Evolutionary conservation across 2,113 vertebrate species (phyloP).

Genomic region (Strix aluco): DNA sequence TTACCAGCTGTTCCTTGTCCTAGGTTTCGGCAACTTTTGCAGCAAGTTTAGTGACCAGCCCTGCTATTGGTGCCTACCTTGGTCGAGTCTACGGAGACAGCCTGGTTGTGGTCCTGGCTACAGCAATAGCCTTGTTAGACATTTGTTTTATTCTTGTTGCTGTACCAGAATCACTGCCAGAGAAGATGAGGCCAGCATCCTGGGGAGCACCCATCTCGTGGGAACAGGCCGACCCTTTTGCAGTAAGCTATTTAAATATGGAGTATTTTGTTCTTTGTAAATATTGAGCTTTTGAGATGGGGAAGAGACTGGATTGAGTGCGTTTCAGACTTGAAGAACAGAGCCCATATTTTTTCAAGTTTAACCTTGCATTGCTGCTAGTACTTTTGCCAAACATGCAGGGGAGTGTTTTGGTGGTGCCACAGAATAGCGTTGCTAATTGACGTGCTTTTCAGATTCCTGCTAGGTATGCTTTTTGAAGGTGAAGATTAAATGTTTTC

Average conservation of each 20-base stretch:
- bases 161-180: constrained; percentile 85
- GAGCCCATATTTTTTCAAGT: not conserved
- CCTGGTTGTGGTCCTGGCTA: constrained; percentile 86
- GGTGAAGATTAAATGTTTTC: not conserved
- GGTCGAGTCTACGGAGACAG: constrained; percentile 85
- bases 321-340: not conserved
- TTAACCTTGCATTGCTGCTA: not conserved
- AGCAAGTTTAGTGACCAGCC: constrained; percentile 86
- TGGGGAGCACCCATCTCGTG: constrained; percentile 90
- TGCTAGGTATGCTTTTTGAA: not conserved
- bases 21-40: constrained; percentile 90
- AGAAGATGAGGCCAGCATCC: constrained; percentile 88
- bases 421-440: fast-evolving
- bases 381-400: not conserved
- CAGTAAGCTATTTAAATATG: constrained; percentile 69
- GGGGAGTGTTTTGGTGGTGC: not conserved
- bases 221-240: constrained; percentile 90
- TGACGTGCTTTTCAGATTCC: not conserved
- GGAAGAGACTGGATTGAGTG: not conserved
- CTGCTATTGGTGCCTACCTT: constrained; percentile 88
- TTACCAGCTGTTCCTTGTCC: not conserved
- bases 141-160: constrained; percentile 89
- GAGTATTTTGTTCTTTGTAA: not conserved
- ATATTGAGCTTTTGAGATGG: not conserved
- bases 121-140: constrained; percentile 85